Conservation (phyloP, 2,797 vertebrate species). For the Sebastiscus albofasciatus region DNA sequence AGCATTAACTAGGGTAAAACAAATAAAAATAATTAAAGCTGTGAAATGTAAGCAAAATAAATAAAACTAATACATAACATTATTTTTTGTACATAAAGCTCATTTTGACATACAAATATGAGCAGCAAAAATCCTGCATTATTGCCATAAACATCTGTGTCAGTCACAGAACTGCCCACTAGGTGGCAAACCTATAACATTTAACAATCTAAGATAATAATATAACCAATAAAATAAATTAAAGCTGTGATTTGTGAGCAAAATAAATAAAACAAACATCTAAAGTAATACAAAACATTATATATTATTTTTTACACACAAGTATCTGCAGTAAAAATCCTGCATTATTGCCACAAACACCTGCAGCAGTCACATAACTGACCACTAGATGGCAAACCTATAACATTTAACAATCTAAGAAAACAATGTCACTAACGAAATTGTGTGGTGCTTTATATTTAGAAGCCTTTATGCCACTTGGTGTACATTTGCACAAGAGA, state of each 20-base stretch:
- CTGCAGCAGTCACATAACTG: not conserved
- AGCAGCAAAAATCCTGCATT: not conserved
- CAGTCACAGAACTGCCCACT: constrained; percentile 21
- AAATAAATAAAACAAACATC: too few species aligned
- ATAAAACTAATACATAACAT: too few species aligned
- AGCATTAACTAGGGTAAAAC: not conserved
- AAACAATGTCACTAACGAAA: not conserved
- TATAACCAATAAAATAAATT: not conserved
- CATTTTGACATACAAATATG: not conserved
- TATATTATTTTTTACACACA: not conserved
- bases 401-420: not conserved
- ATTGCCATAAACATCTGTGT: not conserved
- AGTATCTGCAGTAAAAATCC: not conserved
- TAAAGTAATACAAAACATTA: too few species aligned
- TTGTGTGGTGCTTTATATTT: not conserved
- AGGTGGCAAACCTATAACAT: constrained; percentile 34
- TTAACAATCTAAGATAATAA: not conserved
- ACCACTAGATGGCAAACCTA: constrained; percentile 52
- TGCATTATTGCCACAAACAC: not conserved
- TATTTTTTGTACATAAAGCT: not conserved
- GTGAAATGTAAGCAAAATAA: not conserved
- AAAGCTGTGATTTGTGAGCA: too few species aligned
- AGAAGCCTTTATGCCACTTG: not conserved
- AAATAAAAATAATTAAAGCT: not conserved
- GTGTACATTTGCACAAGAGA: not conserved